These are phyloP conservation scores for Lindbergichthys nudifrons DNA, from an alignment of 2,797 vertebrate species.

Conservation along the genomic window DNA sequence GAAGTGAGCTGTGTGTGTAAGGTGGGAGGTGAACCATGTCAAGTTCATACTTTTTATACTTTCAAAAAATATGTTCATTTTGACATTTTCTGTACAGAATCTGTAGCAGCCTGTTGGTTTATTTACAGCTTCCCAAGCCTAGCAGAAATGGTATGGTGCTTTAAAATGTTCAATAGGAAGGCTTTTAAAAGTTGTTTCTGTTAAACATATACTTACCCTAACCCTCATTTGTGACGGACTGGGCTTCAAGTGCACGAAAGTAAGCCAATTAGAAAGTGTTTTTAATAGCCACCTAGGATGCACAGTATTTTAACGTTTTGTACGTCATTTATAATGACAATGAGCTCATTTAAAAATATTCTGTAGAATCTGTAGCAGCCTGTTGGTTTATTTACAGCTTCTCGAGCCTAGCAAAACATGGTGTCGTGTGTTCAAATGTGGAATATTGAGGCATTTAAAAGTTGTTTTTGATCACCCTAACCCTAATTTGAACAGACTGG, in stretches of 20 bases:
- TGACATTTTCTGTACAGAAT: constrained; percentile 1
- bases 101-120: not conserved
- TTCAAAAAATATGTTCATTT: not conserved
- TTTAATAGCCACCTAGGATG: too few relatives aligned
- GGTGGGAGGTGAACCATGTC: not conserved
- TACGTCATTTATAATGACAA: too few relatives aligned
- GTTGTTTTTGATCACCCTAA: not conserved
- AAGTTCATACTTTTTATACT: not conserved
- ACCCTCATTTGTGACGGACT: too few relatives aligned
- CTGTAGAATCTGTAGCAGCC: not conserved
- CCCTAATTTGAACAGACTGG: too few relatives aligned
- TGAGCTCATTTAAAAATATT: not conserved
- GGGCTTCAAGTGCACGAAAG: too few relatives aligned
- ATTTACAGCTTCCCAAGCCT: constrained; percentile 5
- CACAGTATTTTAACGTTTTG: too few relatives aligned
- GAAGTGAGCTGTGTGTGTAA: constrained; percentile 23
- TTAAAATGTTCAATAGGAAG: constrained; percentile 33
- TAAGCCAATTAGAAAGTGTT: too few relatives aligned
- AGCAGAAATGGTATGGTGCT: constrained; percentile 11
- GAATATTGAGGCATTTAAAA: constrained; percentile 21
- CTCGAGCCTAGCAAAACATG: not conserved
- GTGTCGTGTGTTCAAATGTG: constrained; percentile 35
- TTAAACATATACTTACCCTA: too few relatives aligned
- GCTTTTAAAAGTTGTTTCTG: constrained; percentile 8
- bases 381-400: constrained; percentile 4